Evolutionary conservation across 1,140 invertebrate genomes (phyloP), one percentile per base, ranked within the genome.

Genomic region (Diuraphis noxia): DNA sequence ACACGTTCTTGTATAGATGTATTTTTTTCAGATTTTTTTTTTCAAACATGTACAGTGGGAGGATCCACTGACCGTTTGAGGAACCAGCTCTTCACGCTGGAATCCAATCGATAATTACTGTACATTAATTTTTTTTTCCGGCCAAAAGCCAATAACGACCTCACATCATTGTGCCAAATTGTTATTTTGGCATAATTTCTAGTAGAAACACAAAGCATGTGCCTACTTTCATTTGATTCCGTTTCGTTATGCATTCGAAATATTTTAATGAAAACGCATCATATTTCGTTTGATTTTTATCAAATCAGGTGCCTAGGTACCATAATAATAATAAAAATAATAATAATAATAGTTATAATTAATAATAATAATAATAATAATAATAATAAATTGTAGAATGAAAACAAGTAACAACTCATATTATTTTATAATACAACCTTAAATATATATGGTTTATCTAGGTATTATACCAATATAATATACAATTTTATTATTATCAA

Each of bases 41-140:
- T 88, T 41, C 30, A 10, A 81, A 81, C 89, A 40, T 82, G 43
- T 21, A n/a, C 81, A 40, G 88, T 91, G 77, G 89, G 89, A 91
- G 89, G 89, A 79, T 91, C 89, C 89, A 91, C 89, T 91, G 89
- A 91, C 89, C 89, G 89, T 82, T 82, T 43, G 13, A 34, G 89
- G 77, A 91, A 91, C 89, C 77, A 81, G 77, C 89, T 82, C 89
- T 91, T 91, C 89, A 91, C 72, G 89, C 72, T 49, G 89, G 89
- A 91, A 91, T 91, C 41, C 77, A 91, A 91, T 91, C 89, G 77
- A 91, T 91, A 91, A 91, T 91, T 82, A 91, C 34, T 46, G 77
- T 34, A 46, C 63, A 41, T 46, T 46, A 81, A 43, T 36, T 38
- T 79, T 36, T 46, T 77, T 36, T 49, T 82, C 46, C 41, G 36